Evolutionary conservation across 2,888 invertebrate genomes (phyloP), one percentile per base, ranked within the genome.

Genomic region (Cosmopolites sordidus): DNA sequence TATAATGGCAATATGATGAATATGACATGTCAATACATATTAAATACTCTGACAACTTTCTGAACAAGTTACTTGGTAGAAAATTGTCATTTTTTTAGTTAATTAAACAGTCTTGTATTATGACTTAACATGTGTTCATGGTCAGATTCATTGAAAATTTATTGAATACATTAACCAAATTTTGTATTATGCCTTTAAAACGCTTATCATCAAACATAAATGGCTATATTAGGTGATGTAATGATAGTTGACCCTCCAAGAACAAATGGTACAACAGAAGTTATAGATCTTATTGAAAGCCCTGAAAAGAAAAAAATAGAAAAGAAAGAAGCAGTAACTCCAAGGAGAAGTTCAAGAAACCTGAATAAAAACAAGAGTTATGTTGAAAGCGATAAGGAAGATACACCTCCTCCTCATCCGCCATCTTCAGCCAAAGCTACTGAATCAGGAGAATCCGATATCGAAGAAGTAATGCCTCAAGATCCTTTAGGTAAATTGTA

Each of bases 401-500:
- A 79, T 48, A 72, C 72, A 1, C 65, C 67, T 14, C 74, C 75
- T 38, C 77, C 78, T n/a, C 49, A 38, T 18, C n/a, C n/a, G n/a
- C 43, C 59, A 14, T n/a, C 15, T n/a, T 12, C 1, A 4, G 30
- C 40, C 4, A 29, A 48, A 8, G 47, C 39, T 9, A 42, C 53
- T 12, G 58, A 54, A 8, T 63, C 66, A 11, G 71, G 70, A 61
- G 82, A 79, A 56, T 82, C 83, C 9, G 85, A 86, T 61, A 75
- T 83, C 51, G 83, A 85, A 66, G 84, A 84, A 70, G 77, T 84
- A 2, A 67, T 78, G 33, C 76, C 79, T 1, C 78, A 79, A 60
- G 82, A 85, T 73, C 79, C 82, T 2, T 65, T 82, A 2, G 80
- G 78, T 16, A 46, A 46, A 8, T 22, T 22, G 8, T 22, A 22